A percentile compares a stretch with the other conserved stretches of the same genome.
phyloP scores from a whole-genome alignment of 2,888 invertebrate species.

The Polia nebulosa region DNA sequence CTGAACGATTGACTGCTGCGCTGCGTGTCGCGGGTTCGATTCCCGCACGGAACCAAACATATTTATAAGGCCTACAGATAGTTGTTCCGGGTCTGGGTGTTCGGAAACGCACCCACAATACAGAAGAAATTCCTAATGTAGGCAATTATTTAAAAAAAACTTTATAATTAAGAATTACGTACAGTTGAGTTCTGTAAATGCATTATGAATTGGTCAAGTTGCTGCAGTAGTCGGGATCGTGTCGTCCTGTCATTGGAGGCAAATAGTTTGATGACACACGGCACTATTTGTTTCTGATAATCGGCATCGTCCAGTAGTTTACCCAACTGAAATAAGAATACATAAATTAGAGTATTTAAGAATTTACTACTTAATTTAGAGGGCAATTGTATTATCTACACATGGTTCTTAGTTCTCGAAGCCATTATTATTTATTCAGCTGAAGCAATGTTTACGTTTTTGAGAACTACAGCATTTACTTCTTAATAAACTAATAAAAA shows the following conservation, averaged over 20 bases:
- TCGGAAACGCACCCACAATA: too few relatives aligned
- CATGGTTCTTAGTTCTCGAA: not conserved
- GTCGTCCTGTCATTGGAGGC: slow-evolving; percentile 99
- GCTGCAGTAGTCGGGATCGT: slow-evolving; percentile 97
- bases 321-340: slow-evolving; percentile 93
- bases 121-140: too few relatives aligned
- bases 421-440: slow-evolving; percentile 10
- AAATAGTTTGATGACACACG: slow-evolving; percentile 99
- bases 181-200: slow-evolving; percentile 94
- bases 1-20: too few relatives aligned
- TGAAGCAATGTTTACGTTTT: not conserved
- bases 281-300: slow-evolving; percentile 98
- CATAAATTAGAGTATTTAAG: not conserved
- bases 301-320: slow-evolving; percentile 97
- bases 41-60: too few relatives aligned
- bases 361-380: too few relatives aligned
- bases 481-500: not conserved
- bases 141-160: too few relatives aligned
- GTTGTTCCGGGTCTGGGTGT: too few relatives aligned
- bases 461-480: not conserved
- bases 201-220: slow-evolving; percentile 97
- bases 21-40: too few relatives aligned
- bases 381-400: too few relatives aligned
- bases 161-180: slow-evolving; percentile 69
- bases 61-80: too few relatives aligned